Conservation (phyloP, 2,888 invertebrate species). For the Stenolophus ochropezus region DNA sequence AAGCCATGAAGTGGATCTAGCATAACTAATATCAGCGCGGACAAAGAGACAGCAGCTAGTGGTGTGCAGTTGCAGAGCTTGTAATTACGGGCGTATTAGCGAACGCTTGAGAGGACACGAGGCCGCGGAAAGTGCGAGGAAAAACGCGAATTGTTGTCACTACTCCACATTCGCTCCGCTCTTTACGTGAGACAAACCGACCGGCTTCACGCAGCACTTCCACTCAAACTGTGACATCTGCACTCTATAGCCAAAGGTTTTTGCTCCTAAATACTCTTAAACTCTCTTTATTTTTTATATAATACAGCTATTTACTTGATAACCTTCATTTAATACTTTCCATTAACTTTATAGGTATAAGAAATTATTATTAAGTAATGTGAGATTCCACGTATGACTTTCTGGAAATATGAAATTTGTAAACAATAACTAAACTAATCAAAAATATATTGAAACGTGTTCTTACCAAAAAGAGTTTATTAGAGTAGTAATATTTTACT, state of each 20-base stretch:
- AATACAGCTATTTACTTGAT: too few species aligned
- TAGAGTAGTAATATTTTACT: too few species aligned
- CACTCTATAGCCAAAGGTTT: not conserved
- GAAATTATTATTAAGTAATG: too few species aligned
- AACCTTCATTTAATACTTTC: too few species aligned
- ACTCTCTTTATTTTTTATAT: not conserved
- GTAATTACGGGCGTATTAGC: slow-evolving; percentile 37
- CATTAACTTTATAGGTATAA: too few species aligned
- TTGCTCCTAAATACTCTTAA: not conserved
- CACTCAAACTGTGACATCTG: not conserved
- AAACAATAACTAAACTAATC: too few species aligned
- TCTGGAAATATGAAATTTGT: too few species aligned
- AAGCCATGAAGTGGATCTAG: slow-evolving; percentile 40
- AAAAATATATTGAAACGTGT: too few species aligned
- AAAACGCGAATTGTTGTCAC: slow-evolving; percentile 29
- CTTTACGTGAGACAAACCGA: slow-evolving; percentile 30
- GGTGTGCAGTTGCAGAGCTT: slow-evolving; percentile 1
- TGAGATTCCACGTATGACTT: too few species aligned
- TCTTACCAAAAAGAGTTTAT: too few species aligned
- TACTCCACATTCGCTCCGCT: slow-evolving; percentile 12
- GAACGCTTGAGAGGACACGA: slow-evolving; percentile 32
- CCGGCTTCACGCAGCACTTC: not conserved
- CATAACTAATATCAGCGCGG: slow-evolving; percentile 35
- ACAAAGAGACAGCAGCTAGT: slow-evolving; percentile 7
- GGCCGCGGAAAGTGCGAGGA: slow-evolving; percentile 1